Conservation (phyloP, 2,888 invertebrate genomes). For the Diploptera punctata region DNA sequence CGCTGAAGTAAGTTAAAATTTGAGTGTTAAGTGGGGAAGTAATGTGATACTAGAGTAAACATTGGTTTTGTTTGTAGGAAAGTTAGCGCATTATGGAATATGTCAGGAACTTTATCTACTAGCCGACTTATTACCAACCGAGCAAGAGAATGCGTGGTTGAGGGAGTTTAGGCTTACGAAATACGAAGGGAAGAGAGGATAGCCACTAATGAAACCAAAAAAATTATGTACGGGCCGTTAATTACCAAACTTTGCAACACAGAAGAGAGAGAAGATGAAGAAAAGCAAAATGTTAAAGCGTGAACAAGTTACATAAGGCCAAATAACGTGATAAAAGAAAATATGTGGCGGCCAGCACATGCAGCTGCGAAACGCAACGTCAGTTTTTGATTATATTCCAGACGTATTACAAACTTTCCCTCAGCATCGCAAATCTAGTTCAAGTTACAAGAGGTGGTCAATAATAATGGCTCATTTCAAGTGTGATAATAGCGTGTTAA, state of each 20-base stretch:
- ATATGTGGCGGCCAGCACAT: background rate
- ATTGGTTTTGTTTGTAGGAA: too few relatives aligned
- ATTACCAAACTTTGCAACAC: slow-evolving; percentile 42
- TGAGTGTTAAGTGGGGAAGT: too few relatives aligned
- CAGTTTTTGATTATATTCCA: background rate
- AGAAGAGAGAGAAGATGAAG: background rate
- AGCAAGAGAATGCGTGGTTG: background rate
- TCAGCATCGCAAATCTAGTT: too few relatives aligned
- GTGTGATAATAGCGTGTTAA: too few relatives aligned
- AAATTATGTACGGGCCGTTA: slow-evolving; percentile 44
- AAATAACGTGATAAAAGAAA: background rate
- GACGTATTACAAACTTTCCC: background rate
- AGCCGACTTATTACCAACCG: background rate
- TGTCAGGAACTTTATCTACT: slow-evolving; percentile 4
- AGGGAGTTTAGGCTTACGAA: slow-evolving; percentile 13
- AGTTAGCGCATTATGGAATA: background rate
- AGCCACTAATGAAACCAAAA: slow-evolving; percentile 45
- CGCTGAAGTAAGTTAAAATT: too few relatives aligned
- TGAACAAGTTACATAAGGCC: background rate
- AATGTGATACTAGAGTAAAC: too few relatives aligned
- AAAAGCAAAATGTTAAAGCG: slow-evolving; percentile 5
- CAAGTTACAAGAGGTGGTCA: too few relatives aligned
- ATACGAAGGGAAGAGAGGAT: slow-evolving; percentile 29
- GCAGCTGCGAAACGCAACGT: background rate
- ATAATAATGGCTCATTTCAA: too few relatives aligned